phyloP scores from a whole-genome alignment of 1,140 invertebrate genomes.

The Maconellicoccus hirsutus region DNA sequence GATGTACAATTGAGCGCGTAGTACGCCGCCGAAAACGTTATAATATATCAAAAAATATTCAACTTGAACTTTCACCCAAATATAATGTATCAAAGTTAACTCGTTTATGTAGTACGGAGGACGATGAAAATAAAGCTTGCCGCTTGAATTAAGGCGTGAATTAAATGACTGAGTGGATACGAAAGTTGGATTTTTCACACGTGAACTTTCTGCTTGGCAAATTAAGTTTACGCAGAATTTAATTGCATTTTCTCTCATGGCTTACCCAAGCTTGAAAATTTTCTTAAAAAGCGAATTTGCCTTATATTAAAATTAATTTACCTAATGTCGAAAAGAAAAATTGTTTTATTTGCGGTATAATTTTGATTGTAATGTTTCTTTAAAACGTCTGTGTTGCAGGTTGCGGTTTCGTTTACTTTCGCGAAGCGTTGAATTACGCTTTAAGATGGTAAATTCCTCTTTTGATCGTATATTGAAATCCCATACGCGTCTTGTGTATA shows the following conservation, averaged over 20 bases:
- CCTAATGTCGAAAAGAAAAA: too few species aligned
- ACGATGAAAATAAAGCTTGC: too few species aligned
- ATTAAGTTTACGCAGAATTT: background rate
- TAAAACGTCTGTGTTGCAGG: too few species aligned
- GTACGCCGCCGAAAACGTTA: background rate
- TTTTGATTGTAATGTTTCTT: too few species aligned
- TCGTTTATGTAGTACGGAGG: too few species aligned
- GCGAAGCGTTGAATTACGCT: too few species aligned
- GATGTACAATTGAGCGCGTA: background rate
- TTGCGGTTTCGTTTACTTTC: too few species aligned
- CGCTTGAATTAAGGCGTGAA: background rate
- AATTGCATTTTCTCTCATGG: background rate
- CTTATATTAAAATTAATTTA: too few species aligned
- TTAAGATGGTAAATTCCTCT: too few species aligned
- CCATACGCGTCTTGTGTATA: too few species aligned
- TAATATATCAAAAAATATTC: conserved; percentile 10
- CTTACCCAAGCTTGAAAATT: background rate
- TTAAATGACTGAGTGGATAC: background rate
- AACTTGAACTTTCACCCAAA: background rate
- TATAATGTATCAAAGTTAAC: background rate
- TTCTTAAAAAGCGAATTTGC: background rate
- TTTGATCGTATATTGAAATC: too few species aligned
- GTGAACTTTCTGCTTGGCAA: background rate
- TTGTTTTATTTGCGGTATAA: too few species aligned
- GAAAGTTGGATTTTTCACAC: background rate